Base-by-base conservation (phyloP, 2,888 invertebrate genomes). In the Ptycholaimellus sp. region DNA sequence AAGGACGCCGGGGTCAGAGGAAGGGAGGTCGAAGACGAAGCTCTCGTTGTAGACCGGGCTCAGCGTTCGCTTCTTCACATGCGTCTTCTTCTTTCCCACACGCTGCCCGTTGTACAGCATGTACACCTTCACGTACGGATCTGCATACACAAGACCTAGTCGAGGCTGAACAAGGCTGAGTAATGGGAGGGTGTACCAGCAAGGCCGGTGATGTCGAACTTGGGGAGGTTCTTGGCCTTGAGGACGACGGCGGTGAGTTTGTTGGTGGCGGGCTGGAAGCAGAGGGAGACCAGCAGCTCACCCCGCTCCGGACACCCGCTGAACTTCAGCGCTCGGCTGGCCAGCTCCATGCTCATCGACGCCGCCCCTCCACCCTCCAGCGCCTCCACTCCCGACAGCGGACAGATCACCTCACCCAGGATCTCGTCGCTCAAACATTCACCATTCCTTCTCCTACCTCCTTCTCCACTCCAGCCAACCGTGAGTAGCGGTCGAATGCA, bases 41-140 rank as follows among this genome's bases (percentile, higher is more conserved):
- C 85, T 85, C 65, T 96, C 93, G 67, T 96, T 96, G 69, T 87
- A 96, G 38, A 96, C 87, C 1, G 93, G 96, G 66, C 83, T 85
- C 50, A 87, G 68, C 1, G 93, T 93, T 39, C 87, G 72, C 62
- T 87, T 93, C 70, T 90, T 90, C 34, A 93, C 87, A 61, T 90
- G 90, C 0, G 93, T 93, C 69, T 93, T 90, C 71, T 90, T 90
- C 69, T 93, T 96, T 34, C 85, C 82, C 52, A 93, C 80, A 45
- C 90, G 74, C 59, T 90, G 87, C n/a, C 82, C 81, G 64, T 93
- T 85, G 66, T 79, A 85, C 37, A 87, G 68, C 51, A 93, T 69
- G 63, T 93, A 93, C 63, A 96, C 81, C 64, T 96, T 96, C 34
- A 93, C 90, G 63, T 72, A 85, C 40, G 93, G 93, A 68, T 96